Base-by-base conservation (phyloP, 2,797 vertebrate species). In the Delichon dasypus region DNA sequence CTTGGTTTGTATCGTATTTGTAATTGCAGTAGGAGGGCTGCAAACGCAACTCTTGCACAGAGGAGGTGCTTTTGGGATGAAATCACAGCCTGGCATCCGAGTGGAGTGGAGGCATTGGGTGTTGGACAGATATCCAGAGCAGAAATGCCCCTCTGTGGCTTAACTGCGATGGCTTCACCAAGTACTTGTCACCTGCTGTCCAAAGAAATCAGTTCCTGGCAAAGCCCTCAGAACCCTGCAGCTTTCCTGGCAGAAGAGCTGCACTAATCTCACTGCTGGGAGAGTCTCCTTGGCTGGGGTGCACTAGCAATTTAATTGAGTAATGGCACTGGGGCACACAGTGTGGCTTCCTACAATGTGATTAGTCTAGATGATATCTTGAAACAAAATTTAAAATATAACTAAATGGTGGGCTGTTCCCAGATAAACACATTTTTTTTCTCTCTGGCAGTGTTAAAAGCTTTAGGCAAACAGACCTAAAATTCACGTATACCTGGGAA, bases 1-100 rank as follows among this genome's bases (percentile, higher is more conserved):
- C 19, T 25, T 7, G 60, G 5, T n/a, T 58, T 53, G n/a, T 38
- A 15, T 42, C 0, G 0, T 7, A 14, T 4, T 36, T 65, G 44
- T 16, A 65, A 22, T 42, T 27, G 27, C 44, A 18, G 29, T 5
- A 4, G 13, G 10, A 62, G 32, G n/a, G 36, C 16, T 72, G 61
- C 50, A 68, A 86, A 55, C 2, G 2, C 16, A 36, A 10, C 44
- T 87, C 36, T 55, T 51, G 55, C 53, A 18, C 27, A 34, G 30
- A 34, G 30, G 25, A 40, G 32, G 4, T 26, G 8, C 5, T 60
- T 85, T 34, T 38, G 42, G 60, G 65, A 26, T 3, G 3, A 53
- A 75, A 74, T 55, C 29, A 8, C 45, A 32, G 19, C 26, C 10
- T 54, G 36, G 9, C 12, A 22, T 68, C 58, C 1, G 3, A 29